A percentile compares a stretch with the other conserved stretches of the same genome.
Conservation (phyloP, 2,888 invertebrate genomes). For the Micropterix aruncella region DNA sequence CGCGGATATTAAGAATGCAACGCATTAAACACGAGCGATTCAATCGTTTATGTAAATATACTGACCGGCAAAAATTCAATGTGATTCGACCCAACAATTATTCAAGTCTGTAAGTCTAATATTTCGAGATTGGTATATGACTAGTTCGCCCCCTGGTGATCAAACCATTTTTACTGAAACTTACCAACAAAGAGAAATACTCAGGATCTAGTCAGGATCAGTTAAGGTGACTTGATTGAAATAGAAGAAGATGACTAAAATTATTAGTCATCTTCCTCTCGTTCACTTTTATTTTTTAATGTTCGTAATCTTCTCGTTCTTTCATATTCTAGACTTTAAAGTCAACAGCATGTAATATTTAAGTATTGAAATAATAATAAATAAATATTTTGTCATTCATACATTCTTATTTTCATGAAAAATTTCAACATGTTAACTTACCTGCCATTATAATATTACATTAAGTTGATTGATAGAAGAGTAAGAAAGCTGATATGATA, state of each 20-base stretch:
- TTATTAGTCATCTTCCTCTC: slow-evolving; percentile 20
- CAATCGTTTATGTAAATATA: too few species aligned
- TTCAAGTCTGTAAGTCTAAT: too few species aligned
- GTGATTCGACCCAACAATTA: too few species aligned
- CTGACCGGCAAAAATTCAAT: too few species aligned
- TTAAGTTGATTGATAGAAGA: too few species aligned
- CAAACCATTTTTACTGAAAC: slow-evolving; percentile 15
- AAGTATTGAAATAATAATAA: slow-evolving; percentile 3
- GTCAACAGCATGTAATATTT: slow-evolving; percentile 3
- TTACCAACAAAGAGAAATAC: slow-evolving; percentile 9
- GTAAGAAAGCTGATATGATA: too few species aligned
- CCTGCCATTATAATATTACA: too few species aligned
- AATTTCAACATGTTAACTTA: slow-evolving; percentile 9
- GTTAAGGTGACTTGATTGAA: neutral
- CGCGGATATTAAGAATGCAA: too few species aligned
- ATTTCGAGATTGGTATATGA: too few species aligned
- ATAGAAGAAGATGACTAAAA: slow-evolving; percentile 7
- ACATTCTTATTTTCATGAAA: neutral
- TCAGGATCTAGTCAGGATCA: neutral
- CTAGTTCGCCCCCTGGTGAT: slow-evolving; percentile 12
- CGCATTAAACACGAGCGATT: too few species aligned
- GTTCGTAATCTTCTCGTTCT: slow-evolving; percentile 21
- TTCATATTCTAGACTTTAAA: slow-evolving; percentile 14
- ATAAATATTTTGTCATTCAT: neutral
- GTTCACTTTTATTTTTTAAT: slow-evolving; percentile 20